Conservation (phyloP, 2,113 vertebrate genomes). For the Gambusia holbrooki region DNA sequence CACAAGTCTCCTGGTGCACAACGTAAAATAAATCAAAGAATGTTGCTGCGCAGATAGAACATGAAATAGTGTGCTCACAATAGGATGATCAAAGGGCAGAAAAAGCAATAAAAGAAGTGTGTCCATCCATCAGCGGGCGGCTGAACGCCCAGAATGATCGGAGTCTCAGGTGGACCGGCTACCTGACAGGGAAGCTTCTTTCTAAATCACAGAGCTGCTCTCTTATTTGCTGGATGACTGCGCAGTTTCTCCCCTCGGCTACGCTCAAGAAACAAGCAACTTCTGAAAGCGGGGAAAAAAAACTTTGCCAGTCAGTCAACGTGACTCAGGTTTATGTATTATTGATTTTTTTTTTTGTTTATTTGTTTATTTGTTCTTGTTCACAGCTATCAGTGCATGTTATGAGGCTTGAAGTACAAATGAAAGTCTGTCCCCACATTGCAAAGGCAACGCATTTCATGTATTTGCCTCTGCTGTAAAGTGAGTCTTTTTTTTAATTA, state of each 20-base stretch:
- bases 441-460: conserved; percentile 29
- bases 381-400: conserved; percentile 36
- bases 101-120: conserved; percentile 68
- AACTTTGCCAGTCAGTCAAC: conserved; percentile 57
- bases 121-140: conserved; percentile 64
- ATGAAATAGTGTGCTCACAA: conserved; percentile 58
- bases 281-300: conserved; percentile 54
- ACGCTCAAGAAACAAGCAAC: conserved; percentile 59
- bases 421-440: conserved; percentile 23
- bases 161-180: conserved; percentile 67
- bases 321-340: conserved; percentile 55
- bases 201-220: conserved; percentile 67
- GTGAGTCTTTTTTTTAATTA: not conserved
- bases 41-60: conserved; percentile 49
- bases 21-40: conserved; percentile 46
- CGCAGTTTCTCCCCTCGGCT: conserved; percentile 59
- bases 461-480: conserved; percentile 5
- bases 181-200: conserved; percentile 55
- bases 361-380: conserved; percentile 10
- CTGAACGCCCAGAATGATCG: conserved; percentile 65
- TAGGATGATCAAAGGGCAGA: conserved; percentile 70
- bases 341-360: conserved; percentile 44
- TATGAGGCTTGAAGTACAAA: conserved; percentile 48
- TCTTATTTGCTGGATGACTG: conserved; percentile 77
- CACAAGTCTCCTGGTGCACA: conserved; percentile 8